Evolutionary conservation across 2,888 invertebrate species (phyloP).

Genomic region (Zygaena filipendulae): DNA sequence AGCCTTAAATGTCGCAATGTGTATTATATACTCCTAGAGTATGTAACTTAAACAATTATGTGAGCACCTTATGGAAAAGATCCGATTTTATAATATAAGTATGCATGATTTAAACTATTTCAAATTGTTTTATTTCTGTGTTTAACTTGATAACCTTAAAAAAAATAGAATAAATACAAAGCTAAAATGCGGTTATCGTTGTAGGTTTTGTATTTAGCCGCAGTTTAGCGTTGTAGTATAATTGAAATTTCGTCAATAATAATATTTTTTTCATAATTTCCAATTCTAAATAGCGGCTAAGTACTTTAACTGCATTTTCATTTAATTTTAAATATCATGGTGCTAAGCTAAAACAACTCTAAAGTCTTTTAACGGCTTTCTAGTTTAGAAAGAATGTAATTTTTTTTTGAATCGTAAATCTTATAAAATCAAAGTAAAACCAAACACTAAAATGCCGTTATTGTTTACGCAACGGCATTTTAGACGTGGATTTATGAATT

Average conservation of each 20-base stretch:
- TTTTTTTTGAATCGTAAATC: background rate
- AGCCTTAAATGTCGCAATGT: too few species aligned
- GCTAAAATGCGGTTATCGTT: background rate
- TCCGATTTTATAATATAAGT: background rate
- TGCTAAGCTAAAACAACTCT: background rate
- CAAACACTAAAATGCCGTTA: conserved; percentile 8
- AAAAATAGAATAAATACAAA: too few species aligned
- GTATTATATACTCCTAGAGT: conserved; percentile 1
- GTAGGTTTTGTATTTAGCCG: background rate
- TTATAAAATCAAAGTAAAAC: background rate
- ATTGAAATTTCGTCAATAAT: background rate
- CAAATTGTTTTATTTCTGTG: background rate
- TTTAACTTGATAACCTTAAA: too few species aligned
- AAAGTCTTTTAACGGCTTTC: background rate
- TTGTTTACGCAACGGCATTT: conserved; percentile 7
- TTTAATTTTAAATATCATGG: background rate
- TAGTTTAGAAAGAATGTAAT: background rate
- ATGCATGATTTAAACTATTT: conserved; percentile 3
- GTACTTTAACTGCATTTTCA: background rate
- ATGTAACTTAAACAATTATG: background rate
- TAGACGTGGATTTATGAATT: too few species aligned
- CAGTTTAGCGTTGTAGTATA: conserved; percentile 1
- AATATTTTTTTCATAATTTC: background rate
- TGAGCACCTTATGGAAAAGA: conserved; percentile 1
- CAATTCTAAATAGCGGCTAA: background rate